Base-by-base conservation (phyloP, 2,797 vertebrate genomes). In the Melanotaenia parkinsoni region DNA sequence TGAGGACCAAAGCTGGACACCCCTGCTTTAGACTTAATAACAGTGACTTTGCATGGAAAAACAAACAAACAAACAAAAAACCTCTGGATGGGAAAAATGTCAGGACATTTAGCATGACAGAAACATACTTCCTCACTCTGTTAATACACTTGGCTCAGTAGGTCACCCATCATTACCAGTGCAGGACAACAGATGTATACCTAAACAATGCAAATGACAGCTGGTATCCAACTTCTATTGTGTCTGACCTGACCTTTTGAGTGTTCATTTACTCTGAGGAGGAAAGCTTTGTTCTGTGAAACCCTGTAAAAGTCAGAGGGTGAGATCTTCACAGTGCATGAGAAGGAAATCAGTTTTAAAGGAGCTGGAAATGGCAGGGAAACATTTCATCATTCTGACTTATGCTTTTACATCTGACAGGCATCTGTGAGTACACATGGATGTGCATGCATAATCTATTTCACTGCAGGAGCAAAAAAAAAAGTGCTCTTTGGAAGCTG, bases 371-470 rank as follows among this genome's bases (percentile, higher is more conserved):
- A 71, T 79, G 80, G 51, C 70, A 57, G 60, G 58, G 78, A 83
- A 88, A 84, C 67, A 83, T 87, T 90, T 91, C 85, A 87, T 91
- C 83, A 87, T 58, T 58, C 64, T 76, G 86, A 85, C 74, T 90
- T 82, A 75, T 67, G 72, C 77, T 22, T 86, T 80, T 57, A 60
- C 78, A 86, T 88, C 86, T 86, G 88, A 92, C 90, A 92, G 87
- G 86, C 85, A 84, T 89, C 91, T 90, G 88, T 85, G 90, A 77
- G 84, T 85, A 86, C 84, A 92, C 83, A 88, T 74, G 84, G 82
- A 88, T 82, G 80, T 86, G 88, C 88, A 91, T 88, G 78, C 78
- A 89, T 91, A 88, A 89, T 92, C 73, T 79, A 83, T 79, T 81
- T 77, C 76, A 67, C 81, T 84, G 85, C 86, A 79, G 87, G 74